phyloP scores from a whole-genome alignment of 2,888 invertebrate species.

The Drosophila dives region DNA sequence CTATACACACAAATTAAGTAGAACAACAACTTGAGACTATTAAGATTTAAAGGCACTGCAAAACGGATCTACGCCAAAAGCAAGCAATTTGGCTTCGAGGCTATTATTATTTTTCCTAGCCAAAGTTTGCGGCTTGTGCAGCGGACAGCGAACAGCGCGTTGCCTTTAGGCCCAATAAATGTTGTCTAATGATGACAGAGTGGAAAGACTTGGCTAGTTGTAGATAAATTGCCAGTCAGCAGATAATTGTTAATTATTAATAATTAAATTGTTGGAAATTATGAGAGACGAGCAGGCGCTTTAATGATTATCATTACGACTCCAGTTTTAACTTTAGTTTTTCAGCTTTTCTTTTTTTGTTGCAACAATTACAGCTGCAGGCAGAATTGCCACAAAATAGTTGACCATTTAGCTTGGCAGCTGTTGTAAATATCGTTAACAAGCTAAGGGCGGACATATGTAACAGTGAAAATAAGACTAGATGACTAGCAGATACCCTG shows the following conservation, averaged over 20 bases:
- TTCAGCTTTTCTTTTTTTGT: slow-evolving; percentile 6
- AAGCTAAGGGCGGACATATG: slow-evolving; percentile 37
- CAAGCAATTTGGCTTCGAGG: slow-evolving; percentile 34
- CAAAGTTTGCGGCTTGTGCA: slow-evolving; percentile 3
- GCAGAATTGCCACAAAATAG: slow-evolving; percentile 43
- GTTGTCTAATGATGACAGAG: slow-evolving; percentile 28
- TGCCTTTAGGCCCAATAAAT: slow-evolving; percentile 25
- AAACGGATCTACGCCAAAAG: slow-evolving; percentile 13
- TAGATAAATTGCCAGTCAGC: slow-evolving; percentile 55
- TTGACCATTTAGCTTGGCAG: slow-evolving; percentile 62
- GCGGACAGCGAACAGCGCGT: not conserved
- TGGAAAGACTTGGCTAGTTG: slow-evolving; percentile 19
- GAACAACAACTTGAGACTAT: slow-evolving; percentile 28
- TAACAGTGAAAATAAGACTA: too few relatives aligned
- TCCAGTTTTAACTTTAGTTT: not conserved
- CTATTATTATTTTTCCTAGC: slow-evolving; percentile 38
- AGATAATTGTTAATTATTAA: slow-evolving; percentile 75
- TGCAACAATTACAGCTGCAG: slow-evolving; percentile 20
- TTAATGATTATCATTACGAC: slow-evolving; percentile 70
- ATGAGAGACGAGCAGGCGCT: slow-evolving; percentile 42
- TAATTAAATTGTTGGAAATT: slow-evolving; percentile 70
- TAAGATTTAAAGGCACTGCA: slow-evolving; percentile 29
- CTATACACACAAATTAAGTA: slow-evolving; percentile 40
- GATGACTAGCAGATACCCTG: slow-evolving; percentile 11
- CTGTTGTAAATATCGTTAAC: slow-evolving; percentile 59